These are phyloP conservation scores for Megalops cyprinoides DNA, from an alignment of 2,797 vertebrate species.

Conservation along the genomic window DNA sequence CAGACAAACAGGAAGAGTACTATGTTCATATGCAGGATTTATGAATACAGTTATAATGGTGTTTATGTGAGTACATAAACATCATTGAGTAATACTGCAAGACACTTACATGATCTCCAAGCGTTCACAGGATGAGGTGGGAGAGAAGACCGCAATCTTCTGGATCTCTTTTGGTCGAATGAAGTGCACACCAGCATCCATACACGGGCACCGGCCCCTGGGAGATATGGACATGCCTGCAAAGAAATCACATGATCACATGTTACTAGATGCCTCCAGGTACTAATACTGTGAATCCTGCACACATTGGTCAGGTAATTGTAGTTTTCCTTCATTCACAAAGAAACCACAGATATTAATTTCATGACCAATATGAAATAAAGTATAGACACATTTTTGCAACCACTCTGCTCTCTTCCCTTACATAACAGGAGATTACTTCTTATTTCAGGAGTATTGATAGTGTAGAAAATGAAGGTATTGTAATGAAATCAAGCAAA, in stretches of 20 bases:
- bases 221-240: conserved; percentile 7
- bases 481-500: background rate
- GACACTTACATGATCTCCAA: conserved; percentile 18
- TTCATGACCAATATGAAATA: background rate
- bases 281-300: too few species aligned
- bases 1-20: background rate
- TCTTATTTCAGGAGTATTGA: background rate
- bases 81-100: background rate
- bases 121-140: conserved; percentile 11
- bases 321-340: background rate
- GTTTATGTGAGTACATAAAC: too few species aligned
- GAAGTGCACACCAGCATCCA: conserved; percentile 20
- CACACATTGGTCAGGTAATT: too few species aligned
- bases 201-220: conserved; percentile 14
- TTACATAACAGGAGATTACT: background rate
- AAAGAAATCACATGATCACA: conserved; percentile 2
- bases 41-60: too few species aligned
- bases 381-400: background rate
- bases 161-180: conserved; percentile 16
- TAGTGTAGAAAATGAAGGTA: background rate
- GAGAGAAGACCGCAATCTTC: conserved; percentile 28
- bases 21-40: background rate
- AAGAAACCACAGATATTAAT: background rate
- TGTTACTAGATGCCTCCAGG: background rate
- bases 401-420: background rate